Percentiles rank a stretch among this genome's conserved stretches.
phyloP scores from a whole-genome alignment of 2,888 invertebrate genomes.

The Operophtera brumata region DNA sequence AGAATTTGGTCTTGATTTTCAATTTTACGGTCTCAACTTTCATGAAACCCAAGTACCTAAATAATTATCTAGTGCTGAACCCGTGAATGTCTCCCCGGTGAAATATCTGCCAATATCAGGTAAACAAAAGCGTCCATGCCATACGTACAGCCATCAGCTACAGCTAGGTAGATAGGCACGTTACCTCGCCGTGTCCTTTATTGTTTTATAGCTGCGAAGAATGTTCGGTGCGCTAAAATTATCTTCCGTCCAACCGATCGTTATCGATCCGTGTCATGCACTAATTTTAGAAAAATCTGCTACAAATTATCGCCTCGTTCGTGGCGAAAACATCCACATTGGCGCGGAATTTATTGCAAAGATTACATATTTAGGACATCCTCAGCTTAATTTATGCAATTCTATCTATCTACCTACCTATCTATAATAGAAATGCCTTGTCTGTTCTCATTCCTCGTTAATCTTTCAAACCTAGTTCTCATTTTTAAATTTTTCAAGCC shows the following conservation, averaged over 20 bases:
- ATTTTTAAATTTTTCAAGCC: neutral
- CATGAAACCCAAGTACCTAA: neutral
- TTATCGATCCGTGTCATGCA: conserved; percentile 62
- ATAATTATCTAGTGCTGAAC: conserved; percentile 1
- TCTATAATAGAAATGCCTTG: conserved; percentile 10
- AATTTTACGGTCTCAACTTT: neutral
- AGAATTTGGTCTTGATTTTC: neutral
- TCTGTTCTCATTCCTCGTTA: conserved; percentile 10
- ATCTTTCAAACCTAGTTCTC: conserved; percentile 4
- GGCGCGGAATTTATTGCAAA: conserved; percentile 30
- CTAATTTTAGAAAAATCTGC: conserved; percentile 64
- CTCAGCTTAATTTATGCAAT: conserved; percentile 10
- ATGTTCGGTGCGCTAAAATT: conserved; percentile 48
- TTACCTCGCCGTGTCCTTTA: conserved; percentile 17
- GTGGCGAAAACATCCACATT: conserved; percentile 36
- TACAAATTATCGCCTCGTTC: conserved; percentile 44
- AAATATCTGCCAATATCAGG: conserved; percentile 15
- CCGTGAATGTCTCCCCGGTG: neutral
- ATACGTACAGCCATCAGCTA: conserved; percentile 4
- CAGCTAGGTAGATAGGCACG: conserved; percentile 6
- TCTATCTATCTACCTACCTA: conserved; percentile 1
- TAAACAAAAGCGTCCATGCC: conserved; percentile 21
- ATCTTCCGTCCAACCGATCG: conserved; percentile 42
- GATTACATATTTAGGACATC: conserved; percentile 37
- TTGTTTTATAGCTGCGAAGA: conserved; percentile 34